Conservation (phyloP, 1,140 invertebrate genomes). For the Cylas formicarius region DNA sequence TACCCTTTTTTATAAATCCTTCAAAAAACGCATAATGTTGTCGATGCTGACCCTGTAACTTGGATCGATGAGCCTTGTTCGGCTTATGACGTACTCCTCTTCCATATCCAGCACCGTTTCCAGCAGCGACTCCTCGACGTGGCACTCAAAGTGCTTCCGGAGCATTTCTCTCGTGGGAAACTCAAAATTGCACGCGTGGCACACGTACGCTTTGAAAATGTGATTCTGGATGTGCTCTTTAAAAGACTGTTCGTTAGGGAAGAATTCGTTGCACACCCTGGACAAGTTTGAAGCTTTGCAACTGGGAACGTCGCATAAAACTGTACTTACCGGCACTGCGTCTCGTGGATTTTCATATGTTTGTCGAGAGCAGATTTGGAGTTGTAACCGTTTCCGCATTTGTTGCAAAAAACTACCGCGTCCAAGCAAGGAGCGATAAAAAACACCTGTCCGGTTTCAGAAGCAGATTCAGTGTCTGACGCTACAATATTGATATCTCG, state of each 20-base stretch:
- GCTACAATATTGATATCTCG: slow-evolving; percentile 10
- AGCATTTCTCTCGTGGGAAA: slow-evolving; percentile 19
- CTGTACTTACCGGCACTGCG: slow-evolving; percentile 17
- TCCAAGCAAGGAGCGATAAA: slow-evolving; percentile 8
- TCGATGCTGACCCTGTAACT: too few relatives aligned
- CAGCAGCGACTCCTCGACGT: slow-evolving; percentile 20
- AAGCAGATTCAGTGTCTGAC: slow-evolving; percentile 26
- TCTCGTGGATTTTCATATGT: slow-evolving; percentile 24
- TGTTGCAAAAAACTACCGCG: slow-evolving; percentile 22
- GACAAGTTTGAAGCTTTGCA: neutral
- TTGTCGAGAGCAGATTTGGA: slow-evolving; percentile 16
- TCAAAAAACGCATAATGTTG: too few relatives aligned
- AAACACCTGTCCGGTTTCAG: slow-evolving; percentile 10
- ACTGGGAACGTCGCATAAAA: neutral
- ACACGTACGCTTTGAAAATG: slow-evolving; percentile 22
- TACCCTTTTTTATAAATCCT: too few relatives aligned
- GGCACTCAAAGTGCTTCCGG: slow-evolving; percentile 18
- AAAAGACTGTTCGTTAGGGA: slow-evolving; percentile 17
- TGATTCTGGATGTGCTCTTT: slow-evolving; percentile 23
- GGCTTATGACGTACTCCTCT: too few relatives aligned
- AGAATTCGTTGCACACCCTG: slow-evolving; percentile 23
- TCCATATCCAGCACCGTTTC: slow-evolving; percentile 26
- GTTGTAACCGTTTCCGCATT: slow-evolving; percentile 25
- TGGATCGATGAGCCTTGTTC: too few relatives aligned
- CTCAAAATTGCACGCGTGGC: slow-evolving; percentile 20